Evolutionary conservation across 2,888 invertebrate species (phyloP).

Genomic region (Pterobdella sp.): DNA sequence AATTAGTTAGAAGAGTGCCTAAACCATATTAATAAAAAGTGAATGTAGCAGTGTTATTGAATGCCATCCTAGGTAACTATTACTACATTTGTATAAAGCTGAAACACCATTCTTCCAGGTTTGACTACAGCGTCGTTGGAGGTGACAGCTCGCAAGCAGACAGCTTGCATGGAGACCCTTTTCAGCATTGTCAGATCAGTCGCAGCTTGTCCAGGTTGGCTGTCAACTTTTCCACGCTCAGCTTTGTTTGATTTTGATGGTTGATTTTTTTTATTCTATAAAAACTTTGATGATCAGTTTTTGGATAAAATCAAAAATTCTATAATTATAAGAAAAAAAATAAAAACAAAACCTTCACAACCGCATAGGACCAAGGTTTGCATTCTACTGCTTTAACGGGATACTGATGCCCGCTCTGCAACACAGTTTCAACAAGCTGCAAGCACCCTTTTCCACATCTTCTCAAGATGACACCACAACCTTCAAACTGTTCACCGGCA

Average conservation of each 20-base stretch:
- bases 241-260: too few relatives aligned
- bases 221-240: too few relatives aligned
- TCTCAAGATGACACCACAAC: constrained; percentile 71
- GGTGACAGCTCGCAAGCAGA: constrained; percentile 68
- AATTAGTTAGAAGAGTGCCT: too few relatives aligned
- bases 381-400: constrained; percentile 83
- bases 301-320: too few relatives aligned
- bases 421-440: constrained; percentile 72
- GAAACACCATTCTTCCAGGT: neutral
- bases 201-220: constrained; percentile 62
- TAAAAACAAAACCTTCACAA: neutral
- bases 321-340: too few relatives aligned
- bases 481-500: constrained; percentile 87
- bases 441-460: constrained; percentile 43
- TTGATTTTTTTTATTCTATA: neutral
- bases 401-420: constrained; percentile 83
- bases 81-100: too few relatives aligned
- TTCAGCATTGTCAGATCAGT: constrained; percentile 74
- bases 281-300: neutral
- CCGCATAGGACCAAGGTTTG: constrained; percentile 70
- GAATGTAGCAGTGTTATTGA: too few relatives aligned
- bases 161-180: constrained; percentile 75
- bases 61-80: too few relatives aligned
- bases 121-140: constrained; percentile 58
- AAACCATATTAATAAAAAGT: too few relatives aligned